A percentile compares a stretch with the other conserved stretches of the same genome.
These are phyloP conservation scores for Chaetorhynchus papuensis DNA, from an alignment of 2,113 vertebrate genomes.

Conservation along the genomic window DNA sequence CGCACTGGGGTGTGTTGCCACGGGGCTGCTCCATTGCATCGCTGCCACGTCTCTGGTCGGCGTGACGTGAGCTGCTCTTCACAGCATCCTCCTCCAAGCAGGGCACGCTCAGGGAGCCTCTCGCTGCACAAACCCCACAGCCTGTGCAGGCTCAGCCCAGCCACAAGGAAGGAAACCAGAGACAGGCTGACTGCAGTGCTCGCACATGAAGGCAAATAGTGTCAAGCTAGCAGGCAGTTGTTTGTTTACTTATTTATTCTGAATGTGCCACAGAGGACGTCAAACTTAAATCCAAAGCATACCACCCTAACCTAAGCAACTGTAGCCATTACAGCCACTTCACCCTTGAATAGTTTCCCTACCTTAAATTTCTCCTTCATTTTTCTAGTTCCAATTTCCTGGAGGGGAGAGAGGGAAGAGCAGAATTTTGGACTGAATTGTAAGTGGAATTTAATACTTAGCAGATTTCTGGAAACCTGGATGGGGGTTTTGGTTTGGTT, in stretches of 20 bases:
- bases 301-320: background rate
- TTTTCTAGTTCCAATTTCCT: background rate
- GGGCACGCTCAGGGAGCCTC: background rate
- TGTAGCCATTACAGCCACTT: background rate
- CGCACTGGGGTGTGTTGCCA: fast-evolving
- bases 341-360: background rate
- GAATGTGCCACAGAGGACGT: background rate
- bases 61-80: background rate
- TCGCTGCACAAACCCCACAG: background rate
- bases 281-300: background rate
- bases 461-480: background rate
- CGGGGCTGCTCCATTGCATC: background rate
- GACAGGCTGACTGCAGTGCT: background rate
- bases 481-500: background rate
- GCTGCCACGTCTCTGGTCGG: fast-evolving
- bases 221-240: background rate
- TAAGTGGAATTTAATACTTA: background rate
- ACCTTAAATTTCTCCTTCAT: background rate
- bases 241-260: background rate
- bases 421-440: background rate
- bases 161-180: background rate
- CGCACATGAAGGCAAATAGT: background rate
- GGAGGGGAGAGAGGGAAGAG: background rate
- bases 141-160: background rate
- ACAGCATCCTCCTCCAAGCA: background rate